Evolutionary conservation across 2,888 invertebrate species (phyloP), one percentile per base, ranked within the genome.

Genomic region (Eupithecia inturbata): DNA sequence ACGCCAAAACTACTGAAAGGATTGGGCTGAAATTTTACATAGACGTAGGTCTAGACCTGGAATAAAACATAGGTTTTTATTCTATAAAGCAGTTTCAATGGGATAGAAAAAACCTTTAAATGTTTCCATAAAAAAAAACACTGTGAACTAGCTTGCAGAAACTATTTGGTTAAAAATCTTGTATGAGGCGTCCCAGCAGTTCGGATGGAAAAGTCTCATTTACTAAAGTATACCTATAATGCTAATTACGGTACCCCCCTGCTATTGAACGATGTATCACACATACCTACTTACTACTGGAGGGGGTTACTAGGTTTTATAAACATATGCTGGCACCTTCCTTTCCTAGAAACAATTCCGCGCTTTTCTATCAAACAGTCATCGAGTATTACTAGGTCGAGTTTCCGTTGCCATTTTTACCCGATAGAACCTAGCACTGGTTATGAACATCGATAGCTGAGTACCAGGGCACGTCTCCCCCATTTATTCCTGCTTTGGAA

Each of bases 401-500:
- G 10, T 22, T 49, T 49, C 49, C 49, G 10, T n/a, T 49, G 49
- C 22, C 22, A 3, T 53, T 22, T 53, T 53, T 53, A 53, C n/a
- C 19, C 45, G 45, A 45, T 45, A 45, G 7, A 22, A n/a, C n/a
- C 3, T 22, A 12, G 26, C 57, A 57, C 26, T 57, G 57, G 57
- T 57, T 57, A 57, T 26, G 22, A 57, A 26, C 57, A 57, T 22
- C 26, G 26, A 57, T 14, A 57, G 1, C 57, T 57, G 26, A 26
- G 57, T 26, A 57, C 22, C 22, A 5, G 5, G 57, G 22, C 75
- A 72, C 75, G 72, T 75, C 67, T 57, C 36, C 14, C 64, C 49
- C 67, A 63, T 70, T 72, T 72, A 72, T 75, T 72, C 70, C 72
- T 70, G 68, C 71, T 71, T 73, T 22, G 26, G 62, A 74, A 74